These are phyloP conservation scores for Varecia variegata DNA, from an alignment of 2,797 vertebrate species.

Conservation along the genomic window DNA sequence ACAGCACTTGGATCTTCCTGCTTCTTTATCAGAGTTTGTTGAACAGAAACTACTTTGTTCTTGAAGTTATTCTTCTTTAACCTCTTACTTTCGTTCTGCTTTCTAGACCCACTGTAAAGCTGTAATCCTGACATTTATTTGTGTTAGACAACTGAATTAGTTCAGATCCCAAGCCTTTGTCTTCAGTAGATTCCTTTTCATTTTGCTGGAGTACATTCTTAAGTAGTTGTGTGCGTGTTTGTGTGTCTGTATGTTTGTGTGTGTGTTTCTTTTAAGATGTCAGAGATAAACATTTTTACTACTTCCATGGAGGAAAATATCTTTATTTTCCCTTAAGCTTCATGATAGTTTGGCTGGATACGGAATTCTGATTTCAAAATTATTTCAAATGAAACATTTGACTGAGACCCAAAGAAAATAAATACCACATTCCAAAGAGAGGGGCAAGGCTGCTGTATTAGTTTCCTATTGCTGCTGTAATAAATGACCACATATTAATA, in stretches of 20 bases:
- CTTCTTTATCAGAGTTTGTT: neutral
- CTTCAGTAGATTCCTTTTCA: neutral
- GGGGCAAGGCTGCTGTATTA: neutral
- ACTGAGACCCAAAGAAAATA: neutral
- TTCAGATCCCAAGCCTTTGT: neutral
- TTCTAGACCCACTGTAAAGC: neutral
- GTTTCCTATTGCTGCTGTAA: neutral
- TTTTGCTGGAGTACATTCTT: neutral
- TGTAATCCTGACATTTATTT: neutral
- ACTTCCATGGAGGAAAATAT: neutral
- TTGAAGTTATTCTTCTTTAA: neutral
- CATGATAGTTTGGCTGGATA: neutral
- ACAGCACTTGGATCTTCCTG: neutral
- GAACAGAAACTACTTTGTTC: neutral
- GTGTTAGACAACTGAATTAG: neutral
- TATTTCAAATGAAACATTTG: neutral
- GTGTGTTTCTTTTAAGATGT: neutral
- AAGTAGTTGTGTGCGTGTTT: neutral
- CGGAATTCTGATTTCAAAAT: neutral
- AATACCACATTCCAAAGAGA: neutral
- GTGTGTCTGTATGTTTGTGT: neutral
- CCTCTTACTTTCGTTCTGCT: neutral
- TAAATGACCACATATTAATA: neutral
- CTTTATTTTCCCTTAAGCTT: neutral
- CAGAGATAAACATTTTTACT: neutral